phyloP scores from a whole-genome alignment of 2,113 vertebrate species.

The Maccullochella peelii region DNA sequence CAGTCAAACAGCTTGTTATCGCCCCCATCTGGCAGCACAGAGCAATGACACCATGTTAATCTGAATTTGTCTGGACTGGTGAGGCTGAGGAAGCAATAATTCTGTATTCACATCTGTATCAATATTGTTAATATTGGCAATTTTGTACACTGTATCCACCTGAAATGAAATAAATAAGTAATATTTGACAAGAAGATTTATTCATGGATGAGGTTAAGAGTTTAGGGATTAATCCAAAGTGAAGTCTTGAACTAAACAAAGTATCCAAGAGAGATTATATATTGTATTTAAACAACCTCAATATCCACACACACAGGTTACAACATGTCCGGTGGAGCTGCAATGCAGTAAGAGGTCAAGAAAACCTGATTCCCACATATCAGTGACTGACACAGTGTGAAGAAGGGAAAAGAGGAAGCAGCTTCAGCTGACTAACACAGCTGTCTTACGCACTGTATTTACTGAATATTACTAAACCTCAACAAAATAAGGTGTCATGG shows the following conservation, averaged over 20 bases:
- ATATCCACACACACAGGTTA: not conserved
- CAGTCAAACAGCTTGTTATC: constrained; percentile 27
- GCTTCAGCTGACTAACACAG: constrained; percentile 13
- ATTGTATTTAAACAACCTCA: not conserved
- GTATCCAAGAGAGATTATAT: not conserved
- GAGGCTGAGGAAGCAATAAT: not conserved
- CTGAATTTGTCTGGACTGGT: not conserved
- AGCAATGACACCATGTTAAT: constrained; percentile 20
- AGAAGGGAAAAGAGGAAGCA: constrained; percentile 5
- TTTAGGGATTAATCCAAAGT: not conserved
- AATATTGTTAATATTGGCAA: not conserved
- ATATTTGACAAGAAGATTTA: not conserved
- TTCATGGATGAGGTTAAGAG: not conserved
- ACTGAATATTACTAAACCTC: not conserved
- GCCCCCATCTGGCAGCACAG: constrained; percentile 62
- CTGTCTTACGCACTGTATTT: not conserved
- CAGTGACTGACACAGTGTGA: constrained; percentile 6
- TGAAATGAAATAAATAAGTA: not conserved
- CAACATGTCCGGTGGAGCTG: not conserved
- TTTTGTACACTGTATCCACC: not conserved
- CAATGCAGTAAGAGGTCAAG: not conserved
- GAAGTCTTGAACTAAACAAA: not conserved
- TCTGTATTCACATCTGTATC: not conserved
- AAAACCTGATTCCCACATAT: not conserved
- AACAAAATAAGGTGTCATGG: not conserved